phyloP scores from a whole-genome alignment of 1,140 invertebrate species.

The Palaemon carinicauda region DNA sequence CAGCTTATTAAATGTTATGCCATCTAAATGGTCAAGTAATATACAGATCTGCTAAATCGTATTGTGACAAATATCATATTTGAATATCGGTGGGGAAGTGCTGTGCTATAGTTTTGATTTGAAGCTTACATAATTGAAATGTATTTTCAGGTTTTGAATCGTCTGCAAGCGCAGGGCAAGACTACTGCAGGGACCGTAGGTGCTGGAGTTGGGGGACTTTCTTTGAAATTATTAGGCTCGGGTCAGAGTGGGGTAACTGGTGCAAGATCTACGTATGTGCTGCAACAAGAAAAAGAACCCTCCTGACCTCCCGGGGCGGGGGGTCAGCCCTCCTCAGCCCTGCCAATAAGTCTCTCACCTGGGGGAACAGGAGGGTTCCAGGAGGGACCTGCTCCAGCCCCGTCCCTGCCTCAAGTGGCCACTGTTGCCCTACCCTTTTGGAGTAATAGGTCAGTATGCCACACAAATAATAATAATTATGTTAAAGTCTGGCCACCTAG shows the following conservation, averaged over 20 bases:
- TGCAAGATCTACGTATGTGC: conserved; percentile 47
- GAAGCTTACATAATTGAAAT: neutral
- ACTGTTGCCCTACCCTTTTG: conserved; percentile 52
- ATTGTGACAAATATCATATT: too few species aligned
- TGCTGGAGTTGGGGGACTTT: conserved; percentile 24
- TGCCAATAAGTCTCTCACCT: conserved; percentile 42
- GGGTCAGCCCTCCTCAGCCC: conserved; percentile 54
- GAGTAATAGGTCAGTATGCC: conserved; percentile 50
- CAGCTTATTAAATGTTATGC: too few species aligned
- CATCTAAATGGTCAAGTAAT: too few species aligned
- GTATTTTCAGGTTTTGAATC: conserved; percentile 34
- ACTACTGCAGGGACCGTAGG: conserved; percentile 23
- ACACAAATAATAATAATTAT: conserved; percentile 51
- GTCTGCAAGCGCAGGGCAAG: conserved; percentile 39
- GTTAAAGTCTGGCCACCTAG: conserved; percentile 48
- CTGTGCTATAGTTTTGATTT: neutral
- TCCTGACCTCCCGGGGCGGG: conserved; percentile 56
- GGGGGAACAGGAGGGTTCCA: conserved; percentile 43
- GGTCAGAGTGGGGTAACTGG: conserved; percentile 39
- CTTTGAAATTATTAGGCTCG: conserved; percentile 45
- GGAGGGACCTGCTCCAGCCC: conserved; percentile 19
- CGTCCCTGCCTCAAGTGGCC: conserved; percentile 45
- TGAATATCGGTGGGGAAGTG: too few species aligned
- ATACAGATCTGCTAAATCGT: too few species aligned
- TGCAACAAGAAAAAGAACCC: conserved; percentile 52